phyloP scores from a whole-genome alignment of 92 coral and sea anemone species.

The Phymanthus crucifer region DNA sequence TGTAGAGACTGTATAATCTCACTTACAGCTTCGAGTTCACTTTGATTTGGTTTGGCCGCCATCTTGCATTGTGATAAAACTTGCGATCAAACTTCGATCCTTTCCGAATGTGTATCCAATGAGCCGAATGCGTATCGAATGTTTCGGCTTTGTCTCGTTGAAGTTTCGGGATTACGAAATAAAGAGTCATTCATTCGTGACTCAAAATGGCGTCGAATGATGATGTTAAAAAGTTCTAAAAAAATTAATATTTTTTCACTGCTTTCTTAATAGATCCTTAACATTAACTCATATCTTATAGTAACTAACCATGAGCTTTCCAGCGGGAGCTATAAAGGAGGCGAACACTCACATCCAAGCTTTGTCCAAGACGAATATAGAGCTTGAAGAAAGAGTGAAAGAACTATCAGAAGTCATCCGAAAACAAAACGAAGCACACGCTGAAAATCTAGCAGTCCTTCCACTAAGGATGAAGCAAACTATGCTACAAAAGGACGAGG shows the following conservation, averaged over 20 bases:
- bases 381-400: slow-evolving; percentile 78
- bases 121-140: not conserved
- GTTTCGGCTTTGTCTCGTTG: not conserved
- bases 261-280: not conserved
- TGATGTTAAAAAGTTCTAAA: not conserved
- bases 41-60: slow-evolving; percentile 45
- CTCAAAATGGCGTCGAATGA: not conserved
- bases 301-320: slow-evolving; percentile 52
- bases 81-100: not conserved
- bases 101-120: not conserved
- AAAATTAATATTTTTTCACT: not conserved
- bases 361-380: slow-evolving; percentile 64
- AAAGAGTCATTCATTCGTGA: not conserved
- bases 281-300: not conserved
- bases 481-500: slow-evolving; percentile 82
- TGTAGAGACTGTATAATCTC: slow-evolving; percentile 73
- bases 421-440: slow-evolving; percentile 78
- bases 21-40: slow-evolving; percentile 68
- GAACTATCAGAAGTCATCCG: slow-evolving; percentile 71
- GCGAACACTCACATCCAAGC: slow-evolving; percentile 93
- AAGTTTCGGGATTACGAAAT: not conserved
- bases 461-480: slow-evolving; percentile 90
- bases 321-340: slow-evolving; percentile 87
- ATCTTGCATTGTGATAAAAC: slow-evolving; percentile 38
- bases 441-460: slow-evolving; percentile 74